Conservation (phyloP, 2,113 vertebrate species). For the Myanophis thanlyinensis region DNA sequence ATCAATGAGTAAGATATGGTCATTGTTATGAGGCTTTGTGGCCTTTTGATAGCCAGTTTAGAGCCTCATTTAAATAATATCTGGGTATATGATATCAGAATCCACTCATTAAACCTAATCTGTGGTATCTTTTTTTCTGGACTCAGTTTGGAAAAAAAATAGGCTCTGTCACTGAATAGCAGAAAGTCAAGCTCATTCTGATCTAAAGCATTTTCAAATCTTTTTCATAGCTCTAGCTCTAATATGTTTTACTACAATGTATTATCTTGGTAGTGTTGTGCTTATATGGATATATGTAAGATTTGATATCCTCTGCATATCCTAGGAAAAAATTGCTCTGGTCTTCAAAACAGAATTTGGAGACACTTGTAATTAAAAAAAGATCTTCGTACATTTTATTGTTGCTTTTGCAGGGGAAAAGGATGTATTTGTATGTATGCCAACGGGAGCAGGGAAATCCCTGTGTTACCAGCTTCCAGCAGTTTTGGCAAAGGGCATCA, state of each 20-base stretch:
- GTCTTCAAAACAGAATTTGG: background rate
- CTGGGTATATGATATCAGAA: background rate
- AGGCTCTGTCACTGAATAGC: background rate
- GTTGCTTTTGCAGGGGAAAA: slow-evolving; percentile 80
- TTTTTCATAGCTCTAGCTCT: background rate
- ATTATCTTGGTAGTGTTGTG: background rate
- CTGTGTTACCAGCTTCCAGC: slow-evolving; percentile 97
- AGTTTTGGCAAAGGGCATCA: slow-evolving; percentile 86
- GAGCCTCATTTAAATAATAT: background rate
- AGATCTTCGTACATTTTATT: slow-evolving; percentile 49
- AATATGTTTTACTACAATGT: background rate
- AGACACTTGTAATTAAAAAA: background rate
- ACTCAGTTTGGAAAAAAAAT: background rate
- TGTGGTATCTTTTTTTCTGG: background rate
- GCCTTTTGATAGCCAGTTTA: background rate
- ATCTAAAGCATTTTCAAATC: background rate
- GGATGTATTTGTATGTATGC: slow-evolving; percentile 98
- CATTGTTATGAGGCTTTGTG: background rate
- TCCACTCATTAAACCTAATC: background rate
- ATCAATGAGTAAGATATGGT: background rate
- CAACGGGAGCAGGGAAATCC: slow-evolving; percentile 96
- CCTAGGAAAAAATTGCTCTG: background rate
- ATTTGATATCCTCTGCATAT: background rate
- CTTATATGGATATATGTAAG: accelerated
- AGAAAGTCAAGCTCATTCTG: background rate